Conservation (phyloP, 1,140 invertebrate genomes). For the Drosophila dunni region DNA sequence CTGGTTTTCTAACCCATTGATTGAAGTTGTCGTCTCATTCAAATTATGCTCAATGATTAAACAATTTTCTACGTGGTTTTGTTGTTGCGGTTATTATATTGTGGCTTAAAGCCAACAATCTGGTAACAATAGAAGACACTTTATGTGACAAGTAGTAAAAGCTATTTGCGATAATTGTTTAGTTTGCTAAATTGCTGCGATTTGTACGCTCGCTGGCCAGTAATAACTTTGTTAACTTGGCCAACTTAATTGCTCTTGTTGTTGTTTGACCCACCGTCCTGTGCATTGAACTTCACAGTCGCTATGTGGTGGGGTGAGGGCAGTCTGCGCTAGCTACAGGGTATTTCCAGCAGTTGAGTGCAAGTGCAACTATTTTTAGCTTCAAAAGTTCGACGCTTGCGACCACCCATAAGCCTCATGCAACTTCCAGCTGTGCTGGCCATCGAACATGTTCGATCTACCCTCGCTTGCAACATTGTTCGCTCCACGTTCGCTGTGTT, state of each 20-base stretch:
- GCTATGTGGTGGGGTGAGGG: background rate
- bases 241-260: constrained; percentile 64
- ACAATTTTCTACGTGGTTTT: constrained; percentile 61
- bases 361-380: constrained; percentile 55
- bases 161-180: constrained; percentile 74
- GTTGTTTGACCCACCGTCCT: constrained; percentile 43
- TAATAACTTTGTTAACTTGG: constrained; percentile 59
- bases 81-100: constrained; percentile 8
- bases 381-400: background rate
- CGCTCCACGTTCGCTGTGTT: background rate
- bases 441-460: constrained; percentile 36
- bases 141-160: constrained; percentile 54
- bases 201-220: constrained; percentile 54
- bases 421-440: constrained; percentile 8
- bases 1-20: constrained; percentile 55
- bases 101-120: constrained; percentile 3
- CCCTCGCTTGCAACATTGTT: background rate
- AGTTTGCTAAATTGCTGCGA: constrained; percentile 70
- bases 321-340: too few species aligned
- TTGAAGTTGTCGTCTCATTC: constrained; percentile 44
- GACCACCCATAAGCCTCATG: constrained; percentile 13
- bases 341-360: constrained; percentile 2
- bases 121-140: constrained; percentile 44
- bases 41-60: constrained; percentile 77
- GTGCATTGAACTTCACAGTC: constrained; percentile 65